Evolutionary conservation across 2,888 invertebrate genomes (phyloP), one percentile per base, ranked within the genome.

Genomic region (Tetheella fluctuosa): DNA sequence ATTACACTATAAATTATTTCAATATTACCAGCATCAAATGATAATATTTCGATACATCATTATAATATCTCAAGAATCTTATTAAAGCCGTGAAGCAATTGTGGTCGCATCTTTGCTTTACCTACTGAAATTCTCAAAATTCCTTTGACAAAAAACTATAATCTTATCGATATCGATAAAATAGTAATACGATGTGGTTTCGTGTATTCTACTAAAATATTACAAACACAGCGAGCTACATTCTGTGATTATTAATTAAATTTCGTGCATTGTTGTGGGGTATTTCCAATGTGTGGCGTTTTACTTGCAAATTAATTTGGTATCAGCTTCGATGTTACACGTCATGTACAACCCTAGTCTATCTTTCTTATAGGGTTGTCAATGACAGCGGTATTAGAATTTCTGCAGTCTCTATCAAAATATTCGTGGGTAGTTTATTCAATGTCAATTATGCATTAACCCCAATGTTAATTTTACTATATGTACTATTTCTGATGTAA

Each of bases 251-350:
- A 71, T 75, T 83, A 80, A 81, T 83, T 81, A 80, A 81, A 78
- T 79, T 80, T 76, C 77, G 69, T 74, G 80, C 81, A 80, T 77
- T 80, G 78, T 80, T 76, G 60, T 60, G 67, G 61, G 62, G 71
- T 71, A 76, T 76, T 77, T 69, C 67, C 69, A 64, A 78, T 71
- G 77, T 71, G 77, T 81, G 81, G 71, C 74, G 77, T 80, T 82
- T 81, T 77, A 74, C 80, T 73, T 78, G 79, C 68, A 69, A 79
- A 85, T 83, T 84, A 85, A 84, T 84, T 75, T 71, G 70, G 64
- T 68, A 76, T 70, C 71, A 61, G 65, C 62, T 60, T 58, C 64
- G 59, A 64, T 68, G 63, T 68, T 61, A 62, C 63, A 60, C 57
- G 67, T 65, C 64, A 64, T 65, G 66, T 66, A 65, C 80, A 83